A percentile compares a stretch with the other conserved stretches of the same genome.
These are phyloP conservation scores for Saccostrea echinata DNA, from an alignment of 1,140 invertebrate species.

Conservation along the genomic window DNA sequence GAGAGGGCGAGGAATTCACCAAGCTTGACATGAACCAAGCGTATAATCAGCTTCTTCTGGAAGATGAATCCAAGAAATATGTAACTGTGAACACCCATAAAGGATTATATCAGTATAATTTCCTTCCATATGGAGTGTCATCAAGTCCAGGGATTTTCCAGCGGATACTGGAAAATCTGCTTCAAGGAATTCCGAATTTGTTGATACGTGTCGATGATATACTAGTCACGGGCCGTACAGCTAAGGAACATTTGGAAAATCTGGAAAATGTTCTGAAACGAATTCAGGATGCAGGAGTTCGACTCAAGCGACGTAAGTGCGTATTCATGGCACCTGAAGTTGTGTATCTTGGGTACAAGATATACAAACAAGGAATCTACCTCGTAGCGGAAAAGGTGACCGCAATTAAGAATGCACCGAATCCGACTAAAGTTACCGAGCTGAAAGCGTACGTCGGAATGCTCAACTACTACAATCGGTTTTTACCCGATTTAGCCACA, in stretches of 20 bases:
- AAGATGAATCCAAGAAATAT: conserved; percentile 63
- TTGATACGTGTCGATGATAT: conserved; percentile 58
- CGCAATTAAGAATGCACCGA: conserved; percentile 66
- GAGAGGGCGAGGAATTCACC: conserved; percentile 68
- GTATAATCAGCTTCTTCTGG: conserved; percentile 60
- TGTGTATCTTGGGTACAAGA: conserved; percentile 71
- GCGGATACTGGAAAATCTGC: conserved; percentile 77
- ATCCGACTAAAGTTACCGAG: conserved; percentile 35
- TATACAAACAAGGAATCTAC: too few species aligned
- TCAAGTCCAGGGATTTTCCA: conserved; percentile 81
- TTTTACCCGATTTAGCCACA: conserved; percentile 59
- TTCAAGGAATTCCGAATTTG: conserved; percentile 64
- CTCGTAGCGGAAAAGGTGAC: conserved; percentile 69
- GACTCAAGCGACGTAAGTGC: conserved; percentile 78
- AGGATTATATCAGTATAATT: conserved; percentile 66
- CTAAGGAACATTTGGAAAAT: conserved; percentile 45
- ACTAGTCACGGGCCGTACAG: conserved; percentile 51
- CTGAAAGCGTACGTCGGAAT: conserved; percentile 64
- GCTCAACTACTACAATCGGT: conserved; percentile 68
- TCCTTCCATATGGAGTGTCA: conserved; percentile 78
- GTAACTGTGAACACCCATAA: conserved; percentile 68
- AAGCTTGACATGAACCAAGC: conserved; percentile 69
- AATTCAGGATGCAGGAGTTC: conserved; percentile 72
- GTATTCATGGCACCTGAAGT: conserved; percentile 65
- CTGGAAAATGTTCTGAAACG: conserved; percentile 45